Base-by-base conservation (phyloP, 2,113 vertebrate genomes). In the Macquaria australasica region DNA sequence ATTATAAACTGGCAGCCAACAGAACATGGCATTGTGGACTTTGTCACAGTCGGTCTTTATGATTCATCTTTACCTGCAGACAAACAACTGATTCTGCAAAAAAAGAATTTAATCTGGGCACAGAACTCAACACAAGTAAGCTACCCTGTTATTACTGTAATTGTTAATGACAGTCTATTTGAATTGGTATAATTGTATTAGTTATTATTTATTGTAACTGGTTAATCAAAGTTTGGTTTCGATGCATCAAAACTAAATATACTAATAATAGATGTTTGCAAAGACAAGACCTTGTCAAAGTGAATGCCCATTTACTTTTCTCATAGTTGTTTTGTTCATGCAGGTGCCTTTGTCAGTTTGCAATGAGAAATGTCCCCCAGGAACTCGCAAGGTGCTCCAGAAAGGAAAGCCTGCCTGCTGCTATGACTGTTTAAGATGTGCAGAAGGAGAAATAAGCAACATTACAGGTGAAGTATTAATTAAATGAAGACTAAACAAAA, bases 371-470 rank as follows among this genome's bases (percentile, higher is more conserved):
- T 96, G 95, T 83, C 81, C 63, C 56, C 82, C 88, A 84, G 95
- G 95, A 51, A 95, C 93, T 43, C 92, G 89, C 1, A 95, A 95
- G 41, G 93, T 94, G 59, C 91, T 94, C 2, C 93, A 94, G 86
- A 96, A 94, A 90, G 95, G 94, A 86, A 95, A 83, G 31, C 93
- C 94, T 53, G 71, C 94, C 51, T 96, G 95, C 90, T 96, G 94
- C 83, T 95, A 94, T 81, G 94, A 96, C 88, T 96, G 95, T 75
- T 73, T 94, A 37, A 80, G 81, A 59, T 96, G 95, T 90, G 90
- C 93, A 80, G 94, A 93, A 16, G 95, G 95, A 81, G 93, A 96
- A 60, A 93, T 94, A 6, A 96, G 93, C 79, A 95, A 95, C 82
- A 86, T 1, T 0, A 88, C 94, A 93, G 92, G 92, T 93, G 3